phyloP scores from a whole-genome alignment of 2,797 vertebrate genomes.

The Rhynchonycteris naso region DNA sequence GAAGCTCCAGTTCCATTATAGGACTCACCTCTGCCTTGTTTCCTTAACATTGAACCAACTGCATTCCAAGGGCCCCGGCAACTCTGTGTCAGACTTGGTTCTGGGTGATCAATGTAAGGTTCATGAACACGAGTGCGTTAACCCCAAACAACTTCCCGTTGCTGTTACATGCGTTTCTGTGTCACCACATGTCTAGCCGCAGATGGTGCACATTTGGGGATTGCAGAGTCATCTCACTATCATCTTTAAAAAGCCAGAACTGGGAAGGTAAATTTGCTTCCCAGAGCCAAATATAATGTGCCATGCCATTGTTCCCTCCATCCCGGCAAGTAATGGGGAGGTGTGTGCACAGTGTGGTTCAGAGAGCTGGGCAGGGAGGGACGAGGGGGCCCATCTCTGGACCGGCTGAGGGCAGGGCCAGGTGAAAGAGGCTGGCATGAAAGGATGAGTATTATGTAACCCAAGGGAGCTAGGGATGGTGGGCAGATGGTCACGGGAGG shows the following conservation, averaged over 20 bases:
- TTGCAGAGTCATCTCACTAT: conserved; percentile 78
- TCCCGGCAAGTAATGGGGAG: conserved; percentile 18
- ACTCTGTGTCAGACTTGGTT: conserved; percentile 46
- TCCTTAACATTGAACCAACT: conserved; percentile 45
- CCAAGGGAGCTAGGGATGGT: conserved; percentile 51
- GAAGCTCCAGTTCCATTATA: not conserved
- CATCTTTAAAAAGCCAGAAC: conserved; percentile 73
- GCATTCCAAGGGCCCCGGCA: conserved; percentile 36
- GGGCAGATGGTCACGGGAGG: conserved; percentile 72
- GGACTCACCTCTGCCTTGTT: conserved; percentile 39
- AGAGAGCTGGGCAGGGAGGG: not conserved
- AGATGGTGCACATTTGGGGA: conserved; percentile 79
- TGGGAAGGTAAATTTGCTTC: conserved; percentile 75
- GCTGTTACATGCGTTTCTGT: conserved; percentile 76
- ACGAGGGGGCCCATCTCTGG: not conserved
- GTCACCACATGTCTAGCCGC: conserved; percentile 78
- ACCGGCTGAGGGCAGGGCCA: conserved; percentile 38
- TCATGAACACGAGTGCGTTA: conserved; percentile 49
- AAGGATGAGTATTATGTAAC: conserved; percentile 65
- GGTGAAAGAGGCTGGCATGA: conserved; percentile 64
- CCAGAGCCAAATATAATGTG: conserved; percentile 69
- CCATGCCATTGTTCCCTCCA: not conserved
- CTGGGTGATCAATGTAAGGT: conserved; percentile 61
- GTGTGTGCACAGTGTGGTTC: not conserved
- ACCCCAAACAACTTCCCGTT: conserved; percentile 58